Base-by-base conservation (phyloP, 1,140 invertebrate genomes). In the Proctacanthus coquilletti region DNA sequence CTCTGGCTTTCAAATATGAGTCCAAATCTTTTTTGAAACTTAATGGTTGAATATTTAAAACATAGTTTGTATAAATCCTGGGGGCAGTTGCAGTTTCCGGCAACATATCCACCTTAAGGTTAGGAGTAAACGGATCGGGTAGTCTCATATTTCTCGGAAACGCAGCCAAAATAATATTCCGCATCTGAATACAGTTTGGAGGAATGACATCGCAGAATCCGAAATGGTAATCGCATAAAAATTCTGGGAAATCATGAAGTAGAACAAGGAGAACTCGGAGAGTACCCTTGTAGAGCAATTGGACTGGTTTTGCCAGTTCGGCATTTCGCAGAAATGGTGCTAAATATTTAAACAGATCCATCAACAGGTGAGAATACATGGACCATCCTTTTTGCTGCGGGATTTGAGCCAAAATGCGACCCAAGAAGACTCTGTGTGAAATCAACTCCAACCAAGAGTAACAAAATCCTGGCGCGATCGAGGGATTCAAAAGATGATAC, bases 191-290 rank as follows among this genome's bases (percentile, higher is more conserved):
- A 56, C 95, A 98, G 59, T 98, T 98, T 1, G 93, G 85, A 43
- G 95, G 94, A 51, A 99, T 98, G 29, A 91, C 91, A 64, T 99
- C 95, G 61, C 95, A 98, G 63, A 99, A 96, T n/a, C 87, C 84
- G 56, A 97, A 98, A 57, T 98, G 92, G 59, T 97, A 98, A 53
- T 99, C 95, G 56, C 93, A 97, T 17, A 99, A 69, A 55, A 99
- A 97, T 60, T 99, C 96, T 0, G 96, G 96, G 61, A 98, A 99
- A 62, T 99, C 96, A 53, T 99, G 94, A 2, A 98, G 68, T 10
- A 99, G 65, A 0, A 98, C 91, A 10, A 98, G 61, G n/a, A 99
- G 64, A 1, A 99, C 88, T 41, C 94, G 72, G 5, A 98, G 64
- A 4, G 92, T 97, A 32, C 94, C 95, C 66, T 94, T 95, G 64